Base-by-base conservation (phyloP, 2,113 vertebrate genomes). In the Megalops atlanticus region DNA sequence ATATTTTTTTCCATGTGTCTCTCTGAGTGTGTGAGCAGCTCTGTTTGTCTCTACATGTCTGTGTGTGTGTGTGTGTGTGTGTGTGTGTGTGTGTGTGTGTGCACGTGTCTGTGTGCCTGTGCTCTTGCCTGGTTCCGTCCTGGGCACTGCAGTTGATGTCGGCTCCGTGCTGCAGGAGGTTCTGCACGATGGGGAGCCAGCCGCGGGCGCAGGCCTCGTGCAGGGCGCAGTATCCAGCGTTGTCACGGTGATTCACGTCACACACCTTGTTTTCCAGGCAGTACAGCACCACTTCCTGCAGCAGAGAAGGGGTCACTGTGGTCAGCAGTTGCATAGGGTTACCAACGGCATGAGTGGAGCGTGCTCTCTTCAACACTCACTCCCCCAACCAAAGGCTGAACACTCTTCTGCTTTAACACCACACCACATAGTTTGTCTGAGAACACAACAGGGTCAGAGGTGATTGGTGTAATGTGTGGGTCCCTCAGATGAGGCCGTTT, bases 101-200 rank as follows among this genome's bases (percentile, higher is more conserved):
- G 54, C 2, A n/a, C 6, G n/a, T 7, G 54, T 0, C 15, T 27
- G 18, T 0, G 1, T 14, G n/a, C n/a, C 27, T 0, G 1, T 14
- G n/a, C n/a, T 33, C 91, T 89, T 54, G 98, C 97, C 97, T 97
- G 89, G 97, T 98, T 87, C 97, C 97, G 77, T 98, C 97, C 91
- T 98, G 97, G 0, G 97, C 97, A 0, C 97, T 98, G 93, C 97
- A 98, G 94, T 98, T 98, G 74, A 98, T 97, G 74, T 98, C 97
- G 0, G 97, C 97, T 2, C 97, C 97, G 3, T 98, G 96, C 86
- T 98, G 96, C 0, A 98, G 94, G 87, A 98, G 96, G 87, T 98
- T 96, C 45, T 96, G 93, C 71, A 97, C 97, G 10, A 98, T 98
- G 92, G 91, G 95, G 84, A 98, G 93, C 97, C 97, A 98, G 84